A percentile compares a stretch with the other conserved stretches of the same genome.
phyloP scores from a whole-genome alignment of 2,797 vertebrate genomes.

The Lates japonicus region DNA sequence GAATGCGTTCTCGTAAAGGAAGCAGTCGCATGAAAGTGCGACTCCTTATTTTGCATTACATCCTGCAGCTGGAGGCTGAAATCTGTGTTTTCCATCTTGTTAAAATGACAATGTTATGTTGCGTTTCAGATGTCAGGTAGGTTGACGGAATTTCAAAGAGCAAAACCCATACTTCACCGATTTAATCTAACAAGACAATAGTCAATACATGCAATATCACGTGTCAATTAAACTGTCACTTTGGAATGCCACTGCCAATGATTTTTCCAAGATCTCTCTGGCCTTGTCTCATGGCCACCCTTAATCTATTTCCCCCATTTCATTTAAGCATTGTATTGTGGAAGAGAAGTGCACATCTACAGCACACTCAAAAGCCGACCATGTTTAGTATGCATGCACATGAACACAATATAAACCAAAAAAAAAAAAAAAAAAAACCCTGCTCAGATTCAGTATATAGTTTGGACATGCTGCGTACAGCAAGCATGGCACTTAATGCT shows the following conservation, averaged over 20 bases:
- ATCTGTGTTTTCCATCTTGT: not conserved
- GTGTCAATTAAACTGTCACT: too few relatives aligned
- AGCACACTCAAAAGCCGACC: not conserved
- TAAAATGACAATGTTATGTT: not conserved
- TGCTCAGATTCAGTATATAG: not conserved
- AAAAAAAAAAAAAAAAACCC: not conserved
- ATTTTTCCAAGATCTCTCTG: not conserved
- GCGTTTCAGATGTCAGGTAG: not conserved
- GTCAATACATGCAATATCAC: too few relatives aligned
- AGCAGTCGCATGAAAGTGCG: not conserved
- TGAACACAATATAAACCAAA: not conserved
- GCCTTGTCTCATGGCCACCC: not conserved
- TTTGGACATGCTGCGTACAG: not conserved
- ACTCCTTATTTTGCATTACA: slow-evolving; percentile 20
- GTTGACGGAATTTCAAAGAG: not conserved
- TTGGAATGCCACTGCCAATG: not conserved
- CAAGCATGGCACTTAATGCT: not conserved
- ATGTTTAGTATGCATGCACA: not conserved
- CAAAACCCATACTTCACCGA: not conserved
- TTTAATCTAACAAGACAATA: not conserved
- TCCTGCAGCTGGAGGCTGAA: not conserved
- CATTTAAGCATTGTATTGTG: slow-evolving; percentile 22
- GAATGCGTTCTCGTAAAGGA: slow-evolving; percentile 3
- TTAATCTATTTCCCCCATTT: slow-evolving; percentile 14
- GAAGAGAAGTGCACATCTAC: slow-evolving; percentile 5